Conservation (phyloP, 2,797 vertebrate genomes). For the Spinus pinus region DNA sequence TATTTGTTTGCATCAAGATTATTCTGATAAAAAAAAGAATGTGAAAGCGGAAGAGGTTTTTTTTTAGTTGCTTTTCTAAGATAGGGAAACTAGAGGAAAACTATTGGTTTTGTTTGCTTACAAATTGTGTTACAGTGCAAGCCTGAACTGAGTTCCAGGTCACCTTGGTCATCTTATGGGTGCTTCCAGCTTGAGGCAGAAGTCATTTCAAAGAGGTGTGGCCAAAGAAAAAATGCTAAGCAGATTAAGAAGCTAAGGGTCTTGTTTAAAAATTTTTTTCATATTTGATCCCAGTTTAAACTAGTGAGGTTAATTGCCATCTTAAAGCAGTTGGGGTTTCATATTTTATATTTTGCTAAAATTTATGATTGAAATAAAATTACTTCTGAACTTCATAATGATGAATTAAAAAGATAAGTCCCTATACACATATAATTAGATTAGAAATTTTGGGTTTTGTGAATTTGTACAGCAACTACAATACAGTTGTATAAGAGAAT, state of each 20-base stretch:
- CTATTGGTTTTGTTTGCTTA: neutral
- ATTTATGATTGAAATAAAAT: constrained; percentile 24
- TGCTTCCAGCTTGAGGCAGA: neutral
- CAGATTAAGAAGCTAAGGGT: neutral
- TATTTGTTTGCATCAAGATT: neutral
- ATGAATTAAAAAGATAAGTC: neutral
- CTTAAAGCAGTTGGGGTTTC: neutral
- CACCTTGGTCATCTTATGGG: neutral
- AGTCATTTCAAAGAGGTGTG: neutral
- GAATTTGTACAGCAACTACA: neutral
- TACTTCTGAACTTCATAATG: neutral
- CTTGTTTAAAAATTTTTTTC: neutral
- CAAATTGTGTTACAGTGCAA: neutral
- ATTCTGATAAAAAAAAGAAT: neutral
- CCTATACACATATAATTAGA: neutral
- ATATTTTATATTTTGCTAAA: constrained; percentile 2
- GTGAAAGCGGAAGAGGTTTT: neutral
- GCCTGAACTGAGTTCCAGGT: neutral
- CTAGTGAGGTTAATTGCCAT: neutral
- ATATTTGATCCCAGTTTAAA: neutral
- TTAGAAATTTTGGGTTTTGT: neutral
- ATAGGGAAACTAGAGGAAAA: neutral
- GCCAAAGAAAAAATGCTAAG: neutral
- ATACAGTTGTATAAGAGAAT: neutral
- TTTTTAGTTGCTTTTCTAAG: neutral